These are phyloP conservation scores for Gallinago stenura DNA, from an alignment of 2,797 vertebrate genomes.

Conservation along the genomic window DNA sequence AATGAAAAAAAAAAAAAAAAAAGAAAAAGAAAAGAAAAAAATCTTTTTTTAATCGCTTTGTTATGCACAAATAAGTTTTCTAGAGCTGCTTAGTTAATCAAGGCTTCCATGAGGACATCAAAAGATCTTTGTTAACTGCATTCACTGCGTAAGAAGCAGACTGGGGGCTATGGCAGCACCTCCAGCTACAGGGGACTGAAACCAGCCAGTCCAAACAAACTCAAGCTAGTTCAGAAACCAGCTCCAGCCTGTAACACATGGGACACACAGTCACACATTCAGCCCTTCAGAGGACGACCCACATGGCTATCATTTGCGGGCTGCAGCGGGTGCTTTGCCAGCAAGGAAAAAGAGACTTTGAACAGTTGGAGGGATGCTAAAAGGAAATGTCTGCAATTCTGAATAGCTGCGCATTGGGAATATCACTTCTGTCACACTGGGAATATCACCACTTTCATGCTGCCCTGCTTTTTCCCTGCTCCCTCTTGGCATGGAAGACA, in stretches of 20 bases:
- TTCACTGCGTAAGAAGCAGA: neutral
- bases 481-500: neutral
- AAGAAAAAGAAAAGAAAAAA: neutral
- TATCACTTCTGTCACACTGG: neutral
- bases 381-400: slow-evolving; percentile 27
- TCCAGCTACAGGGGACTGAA: neutral
- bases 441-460: slow-evolving; percentile 14
- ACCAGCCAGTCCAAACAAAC: neutral
- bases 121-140: neutral
- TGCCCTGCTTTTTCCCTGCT: neutral
- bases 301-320: neutral
- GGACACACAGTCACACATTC: neutral
- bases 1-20: neutral
- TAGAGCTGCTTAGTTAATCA: neutral
- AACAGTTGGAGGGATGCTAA: slow-evolving; percentile 7
- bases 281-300: neutral
- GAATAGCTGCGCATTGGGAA: neutral
- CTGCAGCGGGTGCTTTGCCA: neutral
- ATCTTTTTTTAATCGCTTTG: neutral
- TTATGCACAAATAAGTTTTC: neutral
- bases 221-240: neutral
- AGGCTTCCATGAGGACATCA: neutral
- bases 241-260: neutral
- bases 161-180: neutral
- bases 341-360: neutral